Percentiles rank a stretch among this genome's conserved stretches.
These are phyloP conservation scores for Talpa occidentalis DNA, from an alignment of 2,113 vertebrate genomes.

Conservation along the genomic window DNA sequence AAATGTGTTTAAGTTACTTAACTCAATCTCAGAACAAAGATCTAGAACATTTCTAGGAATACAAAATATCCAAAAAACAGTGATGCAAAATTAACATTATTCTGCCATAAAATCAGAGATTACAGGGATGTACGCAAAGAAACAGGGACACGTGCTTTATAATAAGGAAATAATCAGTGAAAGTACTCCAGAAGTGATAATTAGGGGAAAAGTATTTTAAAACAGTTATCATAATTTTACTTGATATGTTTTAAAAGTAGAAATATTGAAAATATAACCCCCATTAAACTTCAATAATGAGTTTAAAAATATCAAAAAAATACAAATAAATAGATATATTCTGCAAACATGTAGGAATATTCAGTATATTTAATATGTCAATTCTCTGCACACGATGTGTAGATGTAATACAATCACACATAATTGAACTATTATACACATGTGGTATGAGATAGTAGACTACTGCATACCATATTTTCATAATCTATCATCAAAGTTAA, in stretches of 20 bases:
- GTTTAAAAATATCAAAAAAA: background rate
- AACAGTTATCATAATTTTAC: background rate
- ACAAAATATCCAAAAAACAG: background rate
- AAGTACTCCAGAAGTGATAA: background rate
- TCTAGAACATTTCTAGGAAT: background rate
- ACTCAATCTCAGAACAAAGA: background rate
- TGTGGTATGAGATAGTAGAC: too few relatives aligned
- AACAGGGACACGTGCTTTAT: background rate
- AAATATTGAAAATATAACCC: background rate
- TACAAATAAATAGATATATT: background rate
- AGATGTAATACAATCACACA: background rate
- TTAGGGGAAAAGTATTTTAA: background rate
- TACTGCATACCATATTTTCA: background rate
- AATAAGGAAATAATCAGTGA: background rate
- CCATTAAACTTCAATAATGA: background rate
- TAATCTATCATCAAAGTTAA: background rate
- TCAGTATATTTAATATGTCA: background rate
- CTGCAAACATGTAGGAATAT: background rate
- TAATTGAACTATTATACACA: background rate
- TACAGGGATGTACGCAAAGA: background rate
- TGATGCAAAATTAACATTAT: background rate
- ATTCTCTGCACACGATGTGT: background rate
- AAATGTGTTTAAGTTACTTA: background rate
- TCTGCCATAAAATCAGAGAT: background rate
- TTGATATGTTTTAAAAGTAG: background rate